A percentile compares a stretch with the other conserved stretches of the same genome.
These are phyloP conservation scores for Saccostrea cuccullata DNA, from an alignment of 1,140 invertebrate species.

Conservation along the genomic window DNA sequence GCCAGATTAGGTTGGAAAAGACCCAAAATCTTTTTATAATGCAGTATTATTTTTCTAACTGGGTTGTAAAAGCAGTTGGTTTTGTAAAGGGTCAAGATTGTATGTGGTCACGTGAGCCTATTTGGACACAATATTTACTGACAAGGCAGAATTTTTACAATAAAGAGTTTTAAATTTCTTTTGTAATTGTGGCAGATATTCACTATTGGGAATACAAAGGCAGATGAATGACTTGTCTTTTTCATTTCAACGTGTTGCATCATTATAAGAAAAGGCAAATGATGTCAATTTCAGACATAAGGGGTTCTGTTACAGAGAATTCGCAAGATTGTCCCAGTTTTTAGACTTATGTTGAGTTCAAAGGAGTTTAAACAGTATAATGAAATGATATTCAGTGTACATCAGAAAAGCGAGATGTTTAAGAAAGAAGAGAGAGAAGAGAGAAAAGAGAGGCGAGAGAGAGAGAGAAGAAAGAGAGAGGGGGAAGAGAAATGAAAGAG, in stretches of 20 bases:
- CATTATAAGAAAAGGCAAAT: too few species aligned
- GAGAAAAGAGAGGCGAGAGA: neutral
- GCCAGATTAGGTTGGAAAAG: neutral
- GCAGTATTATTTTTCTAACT: constrained; percentile 12
- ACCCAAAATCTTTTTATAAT: neutral
- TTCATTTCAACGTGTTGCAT: too few species aligned
- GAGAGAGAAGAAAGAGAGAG: neutral
- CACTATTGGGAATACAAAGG: too few species aligned
- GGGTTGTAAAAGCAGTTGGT: constrained; percentile 25
- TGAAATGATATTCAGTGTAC: too few species aligned
- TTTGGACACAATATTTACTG: neutral
- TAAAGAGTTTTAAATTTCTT: neutral
- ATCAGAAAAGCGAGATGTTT: neutral
- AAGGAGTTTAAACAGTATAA: too few species aligned
- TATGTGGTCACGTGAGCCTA: neutral
- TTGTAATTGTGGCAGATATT: too few species aligned
- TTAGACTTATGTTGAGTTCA: too few species aligned
- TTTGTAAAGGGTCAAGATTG: constrained; percentile 3
- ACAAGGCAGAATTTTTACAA: neutral
- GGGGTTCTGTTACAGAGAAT: too few species aligned
- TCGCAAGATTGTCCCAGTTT: too few species aligned
- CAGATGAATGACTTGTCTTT: too few species aligned
- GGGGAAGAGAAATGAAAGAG: neutral
- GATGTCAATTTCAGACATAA: too few species aligned
- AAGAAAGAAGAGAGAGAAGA: neutral